Conservation (phyloP, 2,888 invertebrate genomes). For the Diplazon laetatorius region DNA sequence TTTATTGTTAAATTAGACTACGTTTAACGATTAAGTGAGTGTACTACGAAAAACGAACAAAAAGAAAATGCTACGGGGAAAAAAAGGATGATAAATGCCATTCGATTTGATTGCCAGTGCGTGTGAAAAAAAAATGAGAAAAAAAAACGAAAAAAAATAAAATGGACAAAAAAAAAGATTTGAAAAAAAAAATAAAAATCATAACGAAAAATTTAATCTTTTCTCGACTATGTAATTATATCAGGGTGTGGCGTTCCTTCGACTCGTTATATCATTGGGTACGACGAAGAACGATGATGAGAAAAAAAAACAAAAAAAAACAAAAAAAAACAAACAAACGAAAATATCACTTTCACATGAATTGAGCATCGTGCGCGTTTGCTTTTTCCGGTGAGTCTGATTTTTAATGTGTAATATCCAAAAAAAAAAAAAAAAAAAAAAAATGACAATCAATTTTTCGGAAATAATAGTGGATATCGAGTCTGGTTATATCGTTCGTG, state of each 20-base stretch:
- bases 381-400: constrained; percentile 59
- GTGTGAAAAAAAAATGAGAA: constrained; percentile 25
- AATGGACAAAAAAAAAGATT: constrained; percentile 1
- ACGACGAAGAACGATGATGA: constrained; percentile 3
- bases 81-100: constrained; percentile 15
- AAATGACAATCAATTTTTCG: constrained; percentile 69
- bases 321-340: constrained; percentile 4
- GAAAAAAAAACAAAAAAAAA: constrained; percentile 8
- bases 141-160: too few species aligned
- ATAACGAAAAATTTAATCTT: constrained; percentile 51
- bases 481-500: constrained; percentile 27
- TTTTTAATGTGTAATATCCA: constrained; percentile 59
- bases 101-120: constrained; percentile 52
- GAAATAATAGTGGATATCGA: constrained; percentile 56
- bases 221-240: constrained; percentile 54
- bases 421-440: too few species aligned
- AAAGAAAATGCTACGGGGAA: too few species aligned
- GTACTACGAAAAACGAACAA: constrained; percentile 37
- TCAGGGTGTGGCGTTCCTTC: constrained; percentile 56
- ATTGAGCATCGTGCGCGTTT: constrained; percentile 60
- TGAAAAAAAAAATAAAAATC: constrained; percentile 22
- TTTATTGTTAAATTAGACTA: constrained; percentile 45
- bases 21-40: constrained; percentile 40
- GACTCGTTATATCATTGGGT: constrained; percentile 40
- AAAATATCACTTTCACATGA: constrained; percentile 48